Evolutionary conservation across 1,140 invertebrate species (phyloP), one percentile per base, ranked within the genome.

Genomic region (Contarinia nasturtii): DNA sequence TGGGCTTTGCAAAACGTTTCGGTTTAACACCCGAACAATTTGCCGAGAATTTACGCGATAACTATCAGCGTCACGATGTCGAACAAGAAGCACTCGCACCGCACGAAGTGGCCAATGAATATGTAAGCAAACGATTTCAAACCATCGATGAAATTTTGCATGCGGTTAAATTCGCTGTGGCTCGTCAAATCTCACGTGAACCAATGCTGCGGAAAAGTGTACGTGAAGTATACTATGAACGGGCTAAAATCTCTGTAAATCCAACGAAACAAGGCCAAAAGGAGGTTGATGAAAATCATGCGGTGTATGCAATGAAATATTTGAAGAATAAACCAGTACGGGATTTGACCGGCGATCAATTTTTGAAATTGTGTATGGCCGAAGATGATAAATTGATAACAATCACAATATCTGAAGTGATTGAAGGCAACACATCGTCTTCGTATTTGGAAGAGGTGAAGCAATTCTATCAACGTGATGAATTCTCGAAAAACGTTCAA

Each of bases 31-130:
- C 95, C 0, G 86, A 94, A 58, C 81, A 98, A 59, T 97, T 95
- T 66, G 93, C 89, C 2, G 92, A 98, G 67, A 98, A 99, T 68
- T 65, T 98, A 0, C 73, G 90, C 1, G 93, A 97, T 57, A 93
- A 93, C 61, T 98, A 97, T 67, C 87, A 92, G 57, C 73, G 88
- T n/a, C 87, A 97, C 64, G 93, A 98, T 59, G 86, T 98, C 2
- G 89, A 95, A 43, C 92, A 97, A 64, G 86, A 86, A 53, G 72
- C 78, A 0, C 70, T 77, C 2, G 80, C 88, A 51, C 89, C 91
- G 0, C 55, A 71, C 10, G 82, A 87, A 50, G 65, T 90, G 17
- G 90, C 91, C 1, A 78, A 77, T 49, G 82, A 80, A 57, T 90
- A 73, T 64, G 61, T 73, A 49, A 74, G 60, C 59, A 67, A 63